These are phyloP conservation scores for Dasyornis broadbenti DNA, from an alignment of 2,113 vertebrate species.

Conservation along the genomic window DNA sequence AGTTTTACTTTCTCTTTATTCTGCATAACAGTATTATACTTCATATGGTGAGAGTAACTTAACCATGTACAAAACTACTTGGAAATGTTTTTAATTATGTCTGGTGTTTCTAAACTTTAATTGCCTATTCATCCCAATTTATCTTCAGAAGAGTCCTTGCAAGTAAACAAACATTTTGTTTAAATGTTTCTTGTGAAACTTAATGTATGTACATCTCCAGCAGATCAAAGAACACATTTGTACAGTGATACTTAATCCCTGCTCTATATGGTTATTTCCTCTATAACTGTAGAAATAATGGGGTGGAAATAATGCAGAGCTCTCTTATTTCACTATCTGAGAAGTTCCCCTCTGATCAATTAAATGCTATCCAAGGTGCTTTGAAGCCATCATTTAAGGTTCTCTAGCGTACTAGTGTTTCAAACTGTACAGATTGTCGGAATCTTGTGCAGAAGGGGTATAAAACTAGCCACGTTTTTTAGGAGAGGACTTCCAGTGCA, in stretches of 20 bases:
- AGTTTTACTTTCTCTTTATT: not conserved
- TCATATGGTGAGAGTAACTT: not conserved
- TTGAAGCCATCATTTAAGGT: not conserved
- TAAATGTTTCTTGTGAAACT: not conserved
- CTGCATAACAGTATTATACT: not conserved
- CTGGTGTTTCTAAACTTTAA: not conserved
- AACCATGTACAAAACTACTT: not conserved
- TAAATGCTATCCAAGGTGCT: not conserved
- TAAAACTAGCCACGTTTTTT: fast-evolving
- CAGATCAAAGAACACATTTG: not conserved
- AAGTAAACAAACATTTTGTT: not conserved
- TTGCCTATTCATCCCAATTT: not conserved
- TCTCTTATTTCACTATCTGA: not conserved
- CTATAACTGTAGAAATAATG: not conserved
- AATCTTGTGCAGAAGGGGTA: not conserved
- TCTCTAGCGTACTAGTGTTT: not conserved
- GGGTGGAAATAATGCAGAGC: not conserved
- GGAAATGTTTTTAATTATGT: not conserved
- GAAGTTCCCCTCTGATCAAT: not conserved
- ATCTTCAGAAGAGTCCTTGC: not conserved
- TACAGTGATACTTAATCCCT: not conserved
- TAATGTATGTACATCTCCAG: not conserved
- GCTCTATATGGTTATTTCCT: not conserved
- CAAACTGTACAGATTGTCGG: not conserved
- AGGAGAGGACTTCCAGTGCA: not conserved